These are phyloP conservation scores for Ophthalmolycus amberensis DNA, from an alignment of 2,113 vertebrate genomes.

Conservation along the genomic window DNA sequence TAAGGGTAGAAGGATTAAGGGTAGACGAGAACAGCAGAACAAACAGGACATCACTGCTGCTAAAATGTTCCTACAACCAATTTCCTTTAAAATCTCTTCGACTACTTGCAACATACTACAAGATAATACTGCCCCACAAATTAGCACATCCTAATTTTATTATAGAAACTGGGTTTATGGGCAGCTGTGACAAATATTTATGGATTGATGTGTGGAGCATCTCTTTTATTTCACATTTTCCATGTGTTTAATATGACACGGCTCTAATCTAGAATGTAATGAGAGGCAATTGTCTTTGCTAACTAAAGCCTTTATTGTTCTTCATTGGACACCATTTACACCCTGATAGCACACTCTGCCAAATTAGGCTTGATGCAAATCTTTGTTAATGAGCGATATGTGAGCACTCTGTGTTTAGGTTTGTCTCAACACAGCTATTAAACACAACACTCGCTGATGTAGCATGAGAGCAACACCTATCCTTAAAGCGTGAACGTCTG, in stretches of 20 bases:
- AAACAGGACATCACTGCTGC: constrained; percentile 33
- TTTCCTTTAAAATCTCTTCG: constrained; percentile 26
- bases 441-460: constrained; percentile 51
- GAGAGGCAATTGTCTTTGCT: constrained; percentile 69
- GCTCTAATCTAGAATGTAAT: constrained; percentile 72
- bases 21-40: constrained; percentile 24
- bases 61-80: constrained; percentile 15
- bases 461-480: constrained; percentile 47
- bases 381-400: constrained; percentile 75
- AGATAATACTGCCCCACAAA: constrained; percentile 34
- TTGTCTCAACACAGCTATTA: constrained; percentile 62
- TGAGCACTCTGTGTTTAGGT: constrained; percentile 71
- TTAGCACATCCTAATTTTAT: constrained; percentile 47
- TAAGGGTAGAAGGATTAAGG: constrained; percentile 37
- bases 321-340: constrained; percentile 75
- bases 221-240: constrained; percentile 69
- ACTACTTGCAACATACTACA: constrained; percentile 11
- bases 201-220: constrained; percentile 60
- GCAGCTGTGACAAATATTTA: no score
- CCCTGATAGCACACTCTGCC: constrained; percentile 72
- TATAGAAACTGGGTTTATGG: constrained; percentile 36
- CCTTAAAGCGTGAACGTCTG: constrained; percentile 47
- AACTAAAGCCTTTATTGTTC: constrained; percentile 77
- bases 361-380: constrained; percentile 78
- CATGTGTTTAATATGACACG: constrained; percentile 71